A percentile compares a stretch with the other conserved stretches of the same genome.
phyloP scores from a whole-genome alignment of 2,113 vertebrate genomes.

The Anguilla japonica region DNA sequence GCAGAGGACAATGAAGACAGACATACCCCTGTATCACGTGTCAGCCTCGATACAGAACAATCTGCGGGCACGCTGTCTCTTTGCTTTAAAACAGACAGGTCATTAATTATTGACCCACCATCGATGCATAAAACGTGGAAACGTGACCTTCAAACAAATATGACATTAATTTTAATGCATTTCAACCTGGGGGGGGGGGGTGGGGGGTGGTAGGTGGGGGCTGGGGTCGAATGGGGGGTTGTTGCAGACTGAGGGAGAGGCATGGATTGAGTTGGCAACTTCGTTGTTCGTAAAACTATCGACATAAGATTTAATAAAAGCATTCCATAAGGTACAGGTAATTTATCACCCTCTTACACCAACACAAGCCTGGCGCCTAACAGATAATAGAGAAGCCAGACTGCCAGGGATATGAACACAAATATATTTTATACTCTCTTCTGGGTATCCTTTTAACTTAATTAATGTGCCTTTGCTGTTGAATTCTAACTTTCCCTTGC shows the following conservation, averaged over 20 bases:
- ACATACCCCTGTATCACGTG: background rate
- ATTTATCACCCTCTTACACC: slow-evolving; percentile 40
- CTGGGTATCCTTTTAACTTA: slow-evolving; percentile 32
- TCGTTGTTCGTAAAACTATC: slow-evolving; percentile 45
- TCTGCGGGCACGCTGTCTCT: background rate
- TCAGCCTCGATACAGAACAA: background rate
- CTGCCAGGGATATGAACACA: slow-evolving; percentile 23
- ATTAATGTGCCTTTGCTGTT: slow-evolving; percentile 24
- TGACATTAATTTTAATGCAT: slow-evolving; percentile 50
- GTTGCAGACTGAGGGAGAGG: background rate
- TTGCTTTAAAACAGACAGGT: slow-evolving; percentile 31
- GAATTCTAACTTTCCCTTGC: slow-evolving; percentile 14
- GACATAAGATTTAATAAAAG: slow-evolving; percentile 53
- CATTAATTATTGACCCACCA: slow-evolving; percentile 51
- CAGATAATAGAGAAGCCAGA: slow-evolving; percentile 9
- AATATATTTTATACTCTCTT: slow-evolving; percentile 24
- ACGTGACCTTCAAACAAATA: slow-evolving; percentile 32
- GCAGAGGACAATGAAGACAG: background rate
- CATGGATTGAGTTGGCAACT: slow-evolving; percentile 43
- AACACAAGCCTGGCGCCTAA: slow-evolving; percentile 26
- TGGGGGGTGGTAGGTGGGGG: no score
- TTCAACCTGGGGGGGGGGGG: slow-evolving; percentile 34
- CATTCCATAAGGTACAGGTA: slow-evolving; percentile 28
- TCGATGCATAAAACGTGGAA: slow-evolving; percentile 39
- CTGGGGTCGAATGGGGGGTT: background rate